Base-by-base conservation (phyloP, 2,113 vertebrate genomes). In the Anoplopoma fimbria region DNA sequence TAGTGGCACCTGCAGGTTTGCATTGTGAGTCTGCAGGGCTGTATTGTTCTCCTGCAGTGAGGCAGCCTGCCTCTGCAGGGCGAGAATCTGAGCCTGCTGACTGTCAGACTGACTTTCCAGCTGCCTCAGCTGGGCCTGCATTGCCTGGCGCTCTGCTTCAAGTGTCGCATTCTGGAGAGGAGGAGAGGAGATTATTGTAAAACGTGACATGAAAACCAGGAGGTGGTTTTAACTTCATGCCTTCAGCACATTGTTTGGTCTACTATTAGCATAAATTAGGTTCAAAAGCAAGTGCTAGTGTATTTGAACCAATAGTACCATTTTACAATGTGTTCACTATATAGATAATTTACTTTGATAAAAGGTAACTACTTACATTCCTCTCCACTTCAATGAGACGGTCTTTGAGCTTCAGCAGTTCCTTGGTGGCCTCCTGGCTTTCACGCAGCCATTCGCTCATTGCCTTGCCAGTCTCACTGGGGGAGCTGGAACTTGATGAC, bases 1-100 rank as follows among this genome's bases (percentile, higher is more conserved):
- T 42, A 19, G 14, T 38, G 42, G 69, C 63, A 99, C 98, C 98
- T 99, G 98, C 71, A 99, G 96, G 84, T 97, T 98, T 61, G 98
- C 98, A 49, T 98, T 99, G 82, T 98, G 96, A 21, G 97, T 99
- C 86, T 99, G 98, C 62, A 99, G 94, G 23, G 96, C 95, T 13
- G 98, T 98, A 91, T 97, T 99, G 91, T 96, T 98, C 80, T 99
- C 98, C 86, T 99, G 98, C 82, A 99, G 93, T 3, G 97, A 96
- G 69, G 97, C 96, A 0, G 97, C 97, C 91, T 99, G 98, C 42
- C 96, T 95, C 94, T 99, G 98, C 89, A 99, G 96, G 21, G 97
- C 95, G 25, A 98, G 93, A 87, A 99, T 97, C 93, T 99, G 98
- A 69, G 97, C 96, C 94, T 99, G 98, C 77, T 99, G 95, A 83